A percentile compares a stretch with the other conserved stretches of the same genome.
phyloP scores from a whole-genome alignment of 2,797 vertebrate species.

The Scyliorhinus canicula region DNA sequence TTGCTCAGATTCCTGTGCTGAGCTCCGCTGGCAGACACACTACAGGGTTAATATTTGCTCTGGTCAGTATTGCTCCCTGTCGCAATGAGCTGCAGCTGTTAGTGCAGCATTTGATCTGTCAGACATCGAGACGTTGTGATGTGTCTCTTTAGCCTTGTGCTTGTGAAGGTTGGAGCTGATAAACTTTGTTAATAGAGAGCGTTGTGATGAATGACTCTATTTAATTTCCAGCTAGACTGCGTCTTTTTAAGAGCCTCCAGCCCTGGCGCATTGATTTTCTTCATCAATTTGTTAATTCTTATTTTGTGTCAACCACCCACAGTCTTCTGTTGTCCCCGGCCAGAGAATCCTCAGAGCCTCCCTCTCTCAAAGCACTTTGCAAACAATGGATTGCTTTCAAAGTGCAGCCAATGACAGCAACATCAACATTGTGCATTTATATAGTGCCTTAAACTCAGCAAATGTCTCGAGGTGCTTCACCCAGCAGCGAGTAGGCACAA shows the following conservation, averaged over 20 bases:
- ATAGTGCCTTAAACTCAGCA: neutral
- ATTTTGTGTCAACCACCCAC: neutral
- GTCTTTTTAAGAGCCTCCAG: neutral
- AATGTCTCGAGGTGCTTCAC: neutral
- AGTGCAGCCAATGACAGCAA: neutral
- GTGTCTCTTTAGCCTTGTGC: neutral
- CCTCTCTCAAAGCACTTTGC: neutral
- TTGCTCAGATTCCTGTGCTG: neutral
- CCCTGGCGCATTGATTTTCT: neutral
- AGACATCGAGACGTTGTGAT: neutral
- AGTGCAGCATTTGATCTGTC: neutral
- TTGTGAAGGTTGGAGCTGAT: neutral
- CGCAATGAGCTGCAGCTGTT: conserved; percentile 27
- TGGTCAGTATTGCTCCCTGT: neutral
- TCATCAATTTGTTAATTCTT: neutral
- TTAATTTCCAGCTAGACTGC: neutral
- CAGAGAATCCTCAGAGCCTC: neutral
- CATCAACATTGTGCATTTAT: neutral
- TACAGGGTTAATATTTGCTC: conserved; percentile 1
- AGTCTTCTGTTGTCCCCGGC: neutral
- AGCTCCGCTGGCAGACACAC: neutral
- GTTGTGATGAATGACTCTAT: neutral
- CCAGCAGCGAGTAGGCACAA: neutral
- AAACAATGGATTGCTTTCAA: neutral
- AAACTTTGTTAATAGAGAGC: neutral